These are phyloP conservation scores for Agelastica alni DNA, from an alignment of 2,888 invertebrate genomes.

Conservation along the genomic window DNA sequence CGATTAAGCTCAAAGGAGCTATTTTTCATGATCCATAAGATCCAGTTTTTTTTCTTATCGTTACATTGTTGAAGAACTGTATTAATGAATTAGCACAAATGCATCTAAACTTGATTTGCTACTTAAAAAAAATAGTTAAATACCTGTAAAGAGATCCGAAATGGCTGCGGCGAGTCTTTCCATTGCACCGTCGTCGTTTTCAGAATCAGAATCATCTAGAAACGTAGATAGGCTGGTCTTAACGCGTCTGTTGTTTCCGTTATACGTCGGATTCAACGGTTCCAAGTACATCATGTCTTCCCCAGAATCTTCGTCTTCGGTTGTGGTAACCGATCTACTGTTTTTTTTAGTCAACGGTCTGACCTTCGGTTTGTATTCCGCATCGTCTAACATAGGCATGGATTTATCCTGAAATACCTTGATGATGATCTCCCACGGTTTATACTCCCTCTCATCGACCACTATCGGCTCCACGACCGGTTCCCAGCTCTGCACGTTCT, in stretches of 20 bases:
- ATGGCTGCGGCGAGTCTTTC: constrained; percentile 75
- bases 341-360: constrained; percentile 37
- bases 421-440: constrained; percentile 73
- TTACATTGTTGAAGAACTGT: too few species aligned
- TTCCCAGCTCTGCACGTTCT: constrained; percentile 69
- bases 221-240: constrained; percentile 61
- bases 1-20: too few species aligned
- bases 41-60: too few species aligned
- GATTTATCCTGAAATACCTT: constrained; percentile 63
- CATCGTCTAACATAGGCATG: constrained; percentile 46
- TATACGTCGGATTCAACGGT: constrained; percentile 49
- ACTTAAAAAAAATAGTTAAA: too few species aligned
- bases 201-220: constrained; percentile 71
- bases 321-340: constrained; percentile 46
- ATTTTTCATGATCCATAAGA: too few species aligned
- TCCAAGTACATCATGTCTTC: constrained; percentile 57
- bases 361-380: constrained; percentile 42
- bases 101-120: too few species aligned
- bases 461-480: constrained; percentile 79
- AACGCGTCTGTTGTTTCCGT: constrained; percentile 51
- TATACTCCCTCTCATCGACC: constrained; percentile 66
- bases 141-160: constrained; percentile 77
- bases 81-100: too few species aligned
- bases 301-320: constrained; percentile 54
- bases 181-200: constrained; percentile 71